phyloP scores from a whole-genome alignment of 2,888 invertebrate genomes.

The Sesamia inferens region DNA sequence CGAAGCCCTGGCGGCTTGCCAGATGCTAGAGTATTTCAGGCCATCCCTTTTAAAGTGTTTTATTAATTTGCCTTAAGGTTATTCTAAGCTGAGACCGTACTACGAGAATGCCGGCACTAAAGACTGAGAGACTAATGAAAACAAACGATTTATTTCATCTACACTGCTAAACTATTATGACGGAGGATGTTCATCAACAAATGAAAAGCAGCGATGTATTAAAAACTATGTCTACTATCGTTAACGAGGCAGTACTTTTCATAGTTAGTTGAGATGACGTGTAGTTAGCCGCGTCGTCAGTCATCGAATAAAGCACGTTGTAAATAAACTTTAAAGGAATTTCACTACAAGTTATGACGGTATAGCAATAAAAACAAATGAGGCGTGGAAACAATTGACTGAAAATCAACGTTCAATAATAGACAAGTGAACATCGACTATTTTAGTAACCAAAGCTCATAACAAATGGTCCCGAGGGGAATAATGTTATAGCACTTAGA shows the following conservation, averaged over 20 bases:
- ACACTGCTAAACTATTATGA: constrained; percentile 33
- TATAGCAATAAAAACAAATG: constrained; percentile 47
- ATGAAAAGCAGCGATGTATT: constrained; percentile 45
- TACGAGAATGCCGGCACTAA: constrained; percentile 63
- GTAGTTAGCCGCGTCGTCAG: constrained; percentile 57
- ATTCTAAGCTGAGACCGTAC: constrained; percentile 73
- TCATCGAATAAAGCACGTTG: constrained; percentile 58
- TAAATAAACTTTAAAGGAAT: constrained; percentile 60
- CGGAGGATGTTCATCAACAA: constrained; percentile 3
- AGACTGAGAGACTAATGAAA: constrained; percentile 41
- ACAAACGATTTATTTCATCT: constrained; percentile 41
- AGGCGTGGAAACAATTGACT: constrained; percentile 22
- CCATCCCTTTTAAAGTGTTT: constrained; percentile 87
- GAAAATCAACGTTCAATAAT: constrained; percentile 21
- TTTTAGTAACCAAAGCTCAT: constrained; percentile 1
- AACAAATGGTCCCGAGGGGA: neutral
- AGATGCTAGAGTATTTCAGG: constrained; percentile 83
- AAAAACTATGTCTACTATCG: constrained; percentile 12
- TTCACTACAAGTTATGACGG: constrained; percentile 44
- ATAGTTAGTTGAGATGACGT: constrained; percentile 55
- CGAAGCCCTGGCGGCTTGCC: constrained; percentile 80
- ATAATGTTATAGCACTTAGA: too few species aligned
- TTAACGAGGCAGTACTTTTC: constrained; percentile 20
- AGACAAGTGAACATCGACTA: neutral
- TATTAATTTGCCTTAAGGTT: constrained; percentile 87